Evolutionary conservation across 2,113 vertebrate genomes (phyloP).

Genomic region (Reinhardtius hippoglossoides): DNA sequence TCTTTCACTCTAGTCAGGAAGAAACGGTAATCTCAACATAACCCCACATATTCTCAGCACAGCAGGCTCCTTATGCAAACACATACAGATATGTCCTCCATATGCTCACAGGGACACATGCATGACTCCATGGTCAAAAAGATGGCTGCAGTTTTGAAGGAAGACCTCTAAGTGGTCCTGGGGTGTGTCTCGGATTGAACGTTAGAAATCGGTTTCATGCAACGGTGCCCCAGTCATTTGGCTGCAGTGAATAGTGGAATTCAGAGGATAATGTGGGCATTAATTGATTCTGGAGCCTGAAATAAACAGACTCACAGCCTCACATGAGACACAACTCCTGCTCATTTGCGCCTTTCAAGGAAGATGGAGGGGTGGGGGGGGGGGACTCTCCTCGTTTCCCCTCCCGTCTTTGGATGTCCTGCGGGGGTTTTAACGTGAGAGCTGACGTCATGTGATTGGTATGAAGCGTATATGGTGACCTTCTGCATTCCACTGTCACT

Average conservation of each 20-base stretch:
- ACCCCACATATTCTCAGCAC: slow-evolving; percentile 4
- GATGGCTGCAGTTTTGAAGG: slow-evolving; percentile 49
- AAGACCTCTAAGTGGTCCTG: slow-evolving; percentile 68
- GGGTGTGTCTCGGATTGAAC: slow-evolving; percentile 68
- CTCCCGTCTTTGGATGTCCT: slow-evolving; percentile 39
- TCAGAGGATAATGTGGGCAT: slow-evolving; percentile 81
- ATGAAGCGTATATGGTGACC: slow-evolving; percentile 65
- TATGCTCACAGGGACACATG: not conserved
- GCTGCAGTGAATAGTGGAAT: slow-evolving; percentile 77
- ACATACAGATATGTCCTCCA: not conserved
- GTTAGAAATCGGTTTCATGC: slow-evolving; percentile 82
- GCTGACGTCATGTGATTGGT: slow-evolving; percentile 71
- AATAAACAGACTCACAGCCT: slow-evolving; percentile 80
- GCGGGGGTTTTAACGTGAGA: slow-evolving; percentile 56
- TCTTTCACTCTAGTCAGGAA: slow-evolving; percentile 10
- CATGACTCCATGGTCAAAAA: slow-evolving; percentile 27
- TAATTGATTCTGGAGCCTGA: slow-evolving; percentile 83
- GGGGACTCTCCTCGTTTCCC: slow-evolving; percentile 18
- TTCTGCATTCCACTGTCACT: slow-evolving; percentile 64
- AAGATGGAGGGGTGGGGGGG: slow-evolving; percentile 18
- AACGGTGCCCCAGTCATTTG: slow-evolving; percentile 79
- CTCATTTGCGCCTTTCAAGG: slow-evolving; percentile 58
- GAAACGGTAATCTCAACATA: slow-evolving; percentile 33
- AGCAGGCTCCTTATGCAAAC: not conserved
- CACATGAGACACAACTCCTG: slow-evolving; percentile 53